Percentiles rank a stretch among this genome's conserved stretches.
Evolutionary conservation across 2,888 invertebrate genomes (phyloP).

Genomic region (Callinectes sapidus): DNA sequence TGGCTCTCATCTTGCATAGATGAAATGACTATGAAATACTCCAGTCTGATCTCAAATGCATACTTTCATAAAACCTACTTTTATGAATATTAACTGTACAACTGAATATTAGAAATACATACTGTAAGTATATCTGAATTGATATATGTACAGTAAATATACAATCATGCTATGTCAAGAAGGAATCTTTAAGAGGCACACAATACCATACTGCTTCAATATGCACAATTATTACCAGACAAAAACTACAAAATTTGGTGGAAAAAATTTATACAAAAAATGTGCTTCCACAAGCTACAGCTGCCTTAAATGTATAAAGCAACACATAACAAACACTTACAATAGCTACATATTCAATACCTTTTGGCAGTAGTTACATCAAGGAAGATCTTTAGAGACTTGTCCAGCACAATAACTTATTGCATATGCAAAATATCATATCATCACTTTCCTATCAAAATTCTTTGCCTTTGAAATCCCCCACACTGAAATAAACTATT

Average conservation of each 20-base stretch:
- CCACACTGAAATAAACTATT: not conserved
- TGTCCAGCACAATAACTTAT: conserved; percentile 38
- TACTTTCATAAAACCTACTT: not conserved
- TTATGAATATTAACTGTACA: not conserved
- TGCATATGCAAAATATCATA: not conserved
- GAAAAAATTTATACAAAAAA: conserved; percentile 34
- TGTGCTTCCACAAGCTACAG: conserved; percentile 40
- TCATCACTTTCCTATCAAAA: not conserved
- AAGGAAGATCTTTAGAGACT: conserved; percentile 50
- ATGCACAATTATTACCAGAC: conserved; percentile 23
- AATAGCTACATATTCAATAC: conserved; percentile 9
- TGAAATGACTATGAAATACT: not conserved
- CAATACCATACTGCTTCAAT: conserved; percentile 15
- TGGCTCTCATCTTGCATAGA: conserved; percentile 31
- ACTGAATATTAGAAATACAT: not conserved
- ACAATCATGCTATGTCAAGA: not conserved
- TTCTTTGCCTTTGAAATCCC: not conserved
- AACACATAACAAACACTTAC: conserved; percentile 44
- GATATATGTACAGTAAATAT: not conserved
- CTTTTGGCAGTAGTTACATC: conserved; percentile 50
- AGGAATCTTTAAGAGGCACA: not conserved
- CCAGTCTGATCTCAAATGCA: not conserved
- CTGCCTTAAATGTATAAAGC: conserved; percentile 36
- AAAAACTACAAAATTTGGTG: conserved; percentile 46
- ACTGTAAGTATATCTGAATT: not conserved